These are phyloP conservation scores for Drosophila ambigua DNA, from an alignment of 1,140 invertebrate species.

Conservation along the genomic window DNA sequence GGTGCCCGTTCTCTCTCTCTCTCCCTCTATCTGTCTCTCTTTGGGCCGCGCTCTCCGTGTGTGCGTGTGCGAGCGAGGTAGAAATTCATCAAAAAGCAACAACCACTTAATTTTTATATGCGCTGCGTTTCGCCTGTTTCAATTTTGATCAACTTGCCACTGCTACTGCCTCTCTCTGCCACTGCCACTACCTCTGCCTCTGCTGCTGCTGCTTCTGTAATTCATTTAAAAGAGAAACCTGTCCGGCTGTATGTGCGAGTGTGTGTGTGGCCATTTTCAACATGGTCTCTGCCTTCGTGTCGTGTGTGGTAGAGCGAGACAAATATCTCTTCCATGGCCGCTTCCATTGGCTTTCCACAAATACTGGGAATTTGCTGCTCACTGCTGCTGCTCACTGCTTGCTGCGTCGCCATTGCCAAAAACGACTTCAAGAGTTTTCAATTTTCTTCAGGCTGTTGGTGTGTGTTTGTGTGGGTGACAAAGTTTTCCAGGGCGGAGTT, in stretches of 20 bases:
- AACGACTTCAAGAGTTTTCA: constrained; percentile 78
- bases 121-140: constrained; percentile 66
- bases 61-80: constrained; percentile 65
- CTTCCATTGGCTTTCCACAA: constrained; percentile 64
- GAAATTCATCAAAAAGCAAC: constrained; percentile 83
- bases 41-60: background rate
- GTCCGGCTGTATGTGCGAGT: background rate
- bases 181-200: background rate
- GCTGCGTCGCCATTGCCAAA: constrained; percentile 67
- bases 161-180: constrained; percentile 21
- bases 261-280: constrained; percentile 66
- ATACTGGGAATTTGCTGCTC: constrained; percentile 66
- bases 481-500: constrained; percentile 82
- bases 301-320: constrained; percentile 52
- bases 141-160: constrained; percentile 75
- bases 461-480: constrained; percentile 8
- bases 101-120: constrained; percentile 83
- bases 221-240: constrained; percentile 57
- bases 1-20: constrained; percentile 57
- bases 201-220: constrained; percentile 30
- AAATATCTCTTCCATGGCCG: constrained; percentile 28
- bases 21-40: background rate
- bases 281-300: constrained; percentile 43
- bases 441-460: constrained; percentile 58
- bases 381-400: background rate